Percentiles rank a stretch among this genome's conserved stretches.
Conservation (phyloP, 2,797 vertebrate genomes). For the Meriones psammophilus region DNA sequence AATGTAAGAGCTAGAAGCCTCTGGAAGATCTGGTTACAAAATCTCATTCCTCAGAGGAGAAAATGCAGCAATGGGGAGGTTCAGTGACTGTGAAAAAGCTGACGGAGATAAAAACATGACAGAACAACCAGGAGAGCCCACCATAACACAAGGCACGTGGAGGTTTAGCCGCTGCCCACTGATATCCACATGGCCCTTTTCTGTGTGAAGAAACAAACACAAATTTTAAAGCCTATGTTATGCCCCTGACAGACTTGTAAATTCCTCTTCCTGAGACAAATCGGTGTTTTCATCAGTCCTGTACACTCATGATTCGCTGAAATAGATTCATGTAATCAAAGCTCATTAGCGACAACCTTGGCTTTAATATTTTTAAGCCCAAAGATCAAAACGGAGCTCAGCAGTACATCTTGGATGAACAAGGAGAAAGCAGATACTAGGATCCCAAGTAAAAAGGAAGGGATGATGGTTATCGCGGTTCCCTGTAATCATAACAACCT, state of each 20-base stretch:
- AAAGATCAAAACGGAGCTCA: not conserved
- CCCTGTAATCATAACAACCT: not conserved
- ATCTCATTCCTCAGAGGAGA: conserved; percentile 30
- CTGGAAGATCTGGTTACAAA: conserved; percentile 50
- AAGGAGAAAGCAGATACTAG: not conserved
- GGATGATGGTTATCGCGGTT: not conserved
- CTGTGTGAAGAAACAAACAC: not conserved
- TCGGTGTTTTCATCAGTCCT: conserved; percentile 7
- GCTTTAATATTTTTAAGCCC: not conserved
- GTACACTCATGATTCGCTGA: not conserved
- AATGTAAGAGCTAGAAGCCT: not conserved
- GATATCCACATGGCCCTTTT: not conserved
- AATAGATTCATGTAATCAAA: not conserved
- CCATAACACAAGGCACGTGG: not conserved
- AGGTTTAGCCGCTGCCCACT: not conserved
- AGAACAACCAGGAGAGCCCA: not conserved
- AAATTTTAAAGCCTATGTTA: not conserved
- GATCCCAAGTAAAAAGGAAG: not conserved
- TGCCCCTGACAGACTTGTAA: not conserved
- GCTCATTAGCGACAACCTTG: not conserved
- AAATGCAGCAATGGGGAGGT: conserved; percentile 45
- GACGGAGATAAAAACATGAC: not conserved
- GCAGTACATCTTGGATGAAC: not conserved
- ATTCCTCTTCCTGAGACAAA: conserved; percentile 1
- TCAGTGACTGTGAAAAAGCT: not conserved